These are phyloP conservation scores for Poicephalus meyeri DNA, from an alignment of 2,113 vertebrate species.

Conservation along the genomic window DNA sequence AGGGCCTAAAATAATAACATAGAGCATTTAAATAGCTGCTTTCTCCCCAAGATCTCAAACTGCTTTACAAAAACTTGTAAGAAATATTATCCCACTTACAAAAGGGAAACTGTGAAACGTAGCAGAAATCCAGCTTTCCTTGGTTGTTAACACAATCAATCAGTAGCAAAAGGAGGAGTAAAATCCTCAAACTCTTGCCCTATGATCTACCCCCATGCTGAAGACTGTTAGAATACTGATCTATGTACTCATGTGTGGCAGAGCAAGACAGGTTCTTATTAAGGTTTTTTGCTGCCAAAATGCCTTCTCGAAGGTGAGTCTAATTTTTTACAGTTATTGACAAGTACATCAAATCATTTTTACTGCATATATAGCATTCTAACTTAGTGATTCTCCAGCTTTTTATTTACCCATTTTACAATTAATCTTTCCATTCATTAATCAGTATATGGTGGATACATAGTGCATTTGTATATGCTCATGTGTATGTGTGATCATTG, in stretches of 20 bases:
- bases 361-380: not conserved
- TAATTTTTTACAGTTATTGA: not conserved
- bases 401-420: not conserved
- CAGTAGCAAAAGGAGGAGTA: not conserved
- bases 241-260: not conserved
- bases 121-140: conserved; percentile 30
- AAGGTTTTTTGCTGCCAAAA: not conserved
- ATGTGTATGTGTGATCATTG: not conserved
- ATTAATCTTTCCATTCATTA: not conserved
- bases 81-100: conserved; percentile 52
- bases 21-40: conserved; percentile 26
- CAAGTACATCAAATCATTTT: not conserved
- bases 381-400: not conserved
- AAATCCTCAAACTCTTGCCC: not conserved
- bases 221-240: not conserved
- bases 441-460: not conserved
- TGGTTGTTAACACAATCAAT: not conserved
- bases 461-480: not conserved
- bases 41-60: conserved; percentile 27
- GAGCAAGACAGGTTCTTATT: not conserved
- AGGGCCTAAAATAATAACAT: conserved; percentile 54
- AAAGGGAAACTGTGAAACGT: conserved; percentile 18
- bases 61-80: conserved; percentile 18
- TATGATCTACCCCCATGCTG: not conserved
- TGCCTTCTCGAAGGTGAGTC: not conserved